These are phyloP conservation scores for Tachystola acroxantha DNA, from an alignment of 2,888 invertebrate species.

Conservation along the genomic window DNA sequence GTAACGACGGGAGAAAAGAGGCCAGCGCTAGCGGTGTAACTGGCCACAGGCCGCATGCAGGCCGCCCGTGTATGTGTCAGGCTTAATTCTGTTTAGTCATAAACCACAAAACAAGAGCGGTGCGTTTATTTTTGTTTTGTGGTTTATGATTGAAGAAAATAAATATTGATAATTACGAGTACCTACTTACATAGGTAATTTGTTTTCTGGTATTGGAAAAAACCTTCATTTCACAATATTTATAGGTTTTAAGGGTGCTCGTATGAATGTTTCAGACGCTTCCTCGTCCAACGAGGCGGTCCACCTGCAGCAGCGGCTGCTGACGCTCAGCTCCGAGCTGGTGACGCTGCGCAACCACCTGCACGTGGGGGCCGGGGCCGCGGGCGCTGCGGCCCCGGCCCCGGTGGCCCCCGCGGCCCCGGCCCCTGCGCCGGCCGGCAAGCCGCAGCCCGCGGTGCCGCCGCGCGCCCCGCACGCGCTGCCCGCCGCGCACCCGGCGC, in stretches of 20 bases:
- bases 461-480: conserved; percentile 34
- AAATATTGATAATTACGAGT: too few relatives aligned
- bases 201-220: too few relatives aligned
- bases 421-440: conserved; percentile 14
- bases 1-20: too few relatives aligned
- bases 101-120: too few relatives aligned
- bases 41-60: too few relatives aligned
- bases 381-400: conserved; percentile 18
- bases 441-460: conserved; percentile 33
- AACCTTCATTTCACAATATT: too few relatives aligned
- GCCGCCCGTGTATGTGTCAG: too few relatives aligned
- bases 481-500: conserved; percentile 33
- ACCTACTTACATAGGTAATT: too few relatives aligned
- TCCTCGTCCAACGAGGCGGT: conserved; percentile 96
- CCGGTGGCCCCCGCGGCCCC: conserved; percentile 12
- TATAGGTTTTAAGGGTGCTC: neutral
- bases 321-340: conserved; percentile 93
- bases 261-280: conserved; percentile 82
- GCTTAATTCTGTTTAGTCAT: too few relatives aligned
- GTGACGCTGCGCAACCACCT: conserved; percentile 93
- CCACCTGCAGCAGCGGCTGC: conserved; percentile 93
- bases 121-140: too few relatives aligned
- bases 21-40: too few relatives aligned
- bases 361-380: conserved; percentile 80
- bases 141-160: too few relatives aligned